Percentiles rank a stretch among this genome's conserved stretches.
These are phyloP conservation scores for Nothocercus julius DNA, from an alignment of 2,113 vertebrate species.

Conservation along the genomic window DNA sequence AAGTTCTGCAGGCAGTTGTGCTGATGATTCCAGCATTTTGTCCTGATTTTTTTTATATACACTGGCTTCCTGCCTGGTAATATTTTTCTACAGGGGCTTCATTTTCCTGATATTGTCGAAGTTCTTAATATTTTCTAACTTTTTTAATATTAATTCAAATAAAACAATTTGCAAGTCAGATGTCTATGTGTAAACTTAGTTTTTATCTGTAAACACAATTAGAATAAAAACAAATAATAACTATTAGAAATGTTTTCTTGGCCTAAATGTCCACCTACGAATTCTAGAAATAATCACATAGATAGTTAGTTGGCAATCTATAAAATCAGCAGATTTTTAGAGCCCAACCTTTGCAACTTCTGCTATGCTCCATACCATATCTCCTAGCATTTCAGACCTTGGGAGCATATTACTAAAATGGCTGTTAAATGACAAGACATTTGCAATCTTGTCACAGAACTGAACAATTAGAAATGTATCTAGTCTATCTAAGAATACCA, in stretches of 20 bases:
- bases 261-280: neutral
- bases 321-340: neutral
- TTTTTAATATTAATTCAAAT: neutral
- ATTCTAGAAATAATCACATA: neutral
- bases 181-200: neutral
- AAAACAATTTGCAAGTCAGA: neutral
- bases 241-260: neutral
- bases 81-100: neutral
- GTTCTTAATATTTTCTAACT: neutral
- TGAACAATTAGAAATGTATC: neutral
- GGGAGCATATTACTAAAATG: neutral
- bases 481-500: neutral
- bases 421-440: neutral
- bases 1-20: neutral
- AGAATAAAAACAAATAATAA: neutral
- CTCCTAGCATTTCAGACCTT: neutral
- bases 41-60: neutral
- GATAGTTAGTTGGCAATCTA: neutral
- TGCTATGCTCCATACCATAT: neutral
- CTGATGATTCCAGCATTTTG: slow-evolving; percentile 12
- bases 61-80: neutral
- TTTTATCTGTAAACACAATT: neutral
- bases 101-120: neutral
- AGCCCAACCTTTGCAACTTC: neutral
- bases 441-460: neutral